phyloP scores from a whole-genome alignment of 2,888 invertebrate species.

The Ophioninae sp. region DNA sequence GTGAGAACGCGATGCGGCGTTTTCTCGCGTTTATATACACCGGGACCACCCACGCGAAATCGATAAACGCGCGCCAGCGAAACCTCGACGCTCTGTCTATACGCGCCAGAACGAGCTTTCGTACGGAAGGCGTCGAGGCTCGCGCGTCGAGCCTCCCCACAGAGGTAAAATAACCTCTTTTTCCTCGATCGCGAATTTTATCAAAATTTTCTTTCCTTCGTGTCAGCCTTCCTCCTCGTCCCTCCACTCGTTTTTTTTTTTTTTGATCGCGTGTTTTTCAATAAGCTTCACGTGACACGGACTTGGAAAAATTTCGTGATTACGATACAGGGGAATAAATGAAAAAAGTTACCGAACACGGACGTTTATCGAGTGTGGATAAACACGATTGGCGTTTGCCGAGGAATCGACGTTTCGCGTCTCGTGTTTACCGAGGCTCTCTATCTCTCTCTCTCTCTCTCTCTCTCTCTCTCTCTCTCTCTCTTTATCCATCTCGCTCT shows the following conservation, averaged over 20 bases:
- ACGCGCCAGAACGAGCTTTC: slow-evolving; percentile 58
- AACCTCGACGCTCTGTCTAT: slow-evolving; percentile 65
- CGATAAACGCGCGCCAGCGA: slow-evolving; percentile 46
- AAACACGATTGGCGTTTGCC: neutral
- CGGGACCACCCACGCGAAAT: slow-evolving; percentile 51
- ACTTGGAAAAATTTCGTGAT: neutral
- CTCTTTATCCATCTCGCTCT: slow-evolving; percentile 12
- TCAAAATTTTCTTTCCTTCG: neutral
- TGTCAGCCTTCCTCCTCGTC: neutral
- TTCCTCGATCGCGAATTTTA: neutral
- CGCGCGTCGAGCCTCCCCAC: neutral
- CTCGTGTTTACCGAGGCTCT: neutral
- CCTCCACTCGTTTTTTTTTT: neutral
- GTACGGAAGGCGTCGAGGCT: slow-evolving; percentile 69
- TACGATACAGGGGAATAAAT: slow-evolving; percentile 2
- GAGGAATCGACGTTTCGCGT: slow-evolving; percentile 6
- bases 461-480: too few species aligned
- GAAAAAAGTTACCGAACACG: neutral
- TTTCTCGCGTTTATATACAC: slow-evolving; percentile 5
- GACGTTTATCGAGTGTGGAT: slow-evolving; percentile 6
- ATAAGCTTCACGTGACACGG: slow-evolving; percentile 68
- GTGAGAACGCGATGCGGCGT: slow-evolving; percentile 43
- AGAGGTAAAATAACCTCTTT: neutral
- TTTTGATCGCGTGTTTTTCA: slow-evolving; percentile 68
- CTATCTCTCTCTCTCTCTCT: neutral